These are phyloP conservation scores for Picus viridis DNA, from an alignment of 2,797 vertebrate species.

Conservation along the genomic window DNA sequence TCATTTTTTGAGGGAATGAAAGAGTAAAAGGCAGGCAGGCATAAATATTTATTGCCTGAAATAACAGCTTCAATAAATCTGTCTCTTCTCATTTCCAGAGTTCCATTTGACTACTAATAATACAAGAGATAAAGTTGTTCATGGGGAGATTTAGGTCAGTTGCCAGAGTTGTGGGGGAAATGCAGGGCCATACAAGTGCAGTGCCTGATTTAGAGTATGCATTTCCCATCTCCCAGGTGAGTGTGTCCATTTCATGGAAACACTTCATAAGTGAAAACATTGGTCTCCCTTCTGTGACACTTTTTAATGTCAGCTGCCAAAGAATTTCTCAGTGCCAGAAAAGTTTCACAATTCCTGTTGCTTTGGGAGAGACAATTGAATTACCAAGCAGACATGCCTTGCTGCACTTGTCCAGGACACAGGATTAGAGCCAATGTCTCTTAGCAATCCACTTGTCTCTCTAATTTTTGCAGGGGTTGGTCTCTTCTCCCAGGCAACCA, in stretches of 20 bases:
- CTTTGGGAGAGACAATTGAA: not conserved
- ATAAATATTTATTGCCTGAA: not conserved
- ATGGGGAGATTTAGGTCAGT: not conserved
- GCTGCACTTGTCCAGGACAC: not conserved
- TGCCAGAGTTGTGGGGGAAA: not conserved
- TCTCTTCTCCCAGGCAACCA: no score
- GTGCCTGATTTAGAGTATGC: not conserved
- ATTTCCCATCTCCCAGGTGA: not conserved
- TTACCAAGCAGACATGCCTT: not conserved
- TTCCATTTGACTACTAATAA: not conserved
- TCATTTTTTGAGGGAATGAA: not conserved
- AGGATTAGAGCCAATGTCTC: not conserved
- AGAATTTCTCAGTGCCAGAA: not conserved
- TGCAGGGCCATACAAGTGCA: not conserved
- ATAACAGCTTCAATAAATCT: not conserved
- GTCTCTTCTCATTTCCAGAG: not conserved
- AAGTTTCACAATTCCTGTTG: slow-evolving; percentile 8
- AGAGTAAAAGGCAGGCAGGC: not conserved
- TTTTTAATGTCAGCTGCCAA: not conserved
- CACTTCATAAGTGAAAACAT: not conserved
- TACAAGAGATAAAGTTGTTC: not conserved
- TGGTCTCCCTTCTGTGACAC: not conserved
- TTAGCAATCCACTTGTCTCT: not conserved
- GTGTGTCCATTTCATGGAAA: not conserved
- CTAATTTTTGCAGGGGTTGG: not conserved